Base-by-base conservation (phyloP, 2,797 vertebrate species). In the Chiloscyllium punctatum region DNA sequence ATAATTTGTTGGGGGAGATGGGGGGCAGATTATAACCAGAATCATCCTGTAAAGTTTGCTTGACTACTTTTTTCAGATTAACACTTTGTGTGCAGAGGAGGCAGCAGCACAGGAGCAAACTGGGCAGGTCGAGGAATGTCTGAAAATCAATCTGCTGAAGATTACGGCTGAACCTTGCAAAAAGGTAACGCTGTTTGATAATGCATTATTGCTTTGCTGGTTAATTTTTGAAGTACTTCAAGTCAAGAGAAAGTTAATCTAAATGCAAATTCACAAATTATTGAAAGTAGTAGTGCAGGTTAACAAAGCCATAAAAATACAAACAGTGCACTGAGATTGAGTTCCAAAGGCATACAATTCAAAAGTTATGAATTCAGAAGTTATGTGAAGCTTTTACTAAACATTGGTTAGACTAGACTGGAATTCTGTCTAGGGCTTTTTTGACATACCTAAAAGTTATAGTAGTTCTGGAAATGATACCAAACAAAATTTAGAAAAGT, bases 71-170 rank as follows among this genome's bases (percentile, higher is more conserved):
- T 13, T 53, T 9, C 96, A 99, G 99, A 99, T 99, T 96, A 98
- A 98, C 30, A 97, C 94, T 51, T 97, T 99, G 23, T 99, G 99
- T 97, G 98, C 98, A 0, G 99, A 99, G 96, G 99, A 99, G 96
- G 99, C 98, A 4, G 99, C 99, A 2, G 99, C 99, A 87, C 99
- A 99, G 96, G 99, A 99, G 96, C 99, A 99, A 97, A 99, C 99
- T 0, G 99, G 99, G 37, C 99, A 99, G 96, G 99, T 99, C 57
- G 99, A 99, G 97, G 99, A 99, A 96, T 99, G 99, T 97, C 97
- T 99, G 95, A 99, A 99, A 97, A 98, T 99, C 95, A 99, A 99
- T 97, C 97, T 99, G 96, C 98, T 99, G 95, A 99, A 99, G 97
- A 98, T 99, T 97, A 99, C 98, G 97, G 97, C 97, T 0, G 98